Percentiles rank a stretch among this genome's conserved stretches.
Evolutionary conservation across 2,888 invertebrate genomes (phyloP).

Genomic region (Pterostichus niger): DNA sequence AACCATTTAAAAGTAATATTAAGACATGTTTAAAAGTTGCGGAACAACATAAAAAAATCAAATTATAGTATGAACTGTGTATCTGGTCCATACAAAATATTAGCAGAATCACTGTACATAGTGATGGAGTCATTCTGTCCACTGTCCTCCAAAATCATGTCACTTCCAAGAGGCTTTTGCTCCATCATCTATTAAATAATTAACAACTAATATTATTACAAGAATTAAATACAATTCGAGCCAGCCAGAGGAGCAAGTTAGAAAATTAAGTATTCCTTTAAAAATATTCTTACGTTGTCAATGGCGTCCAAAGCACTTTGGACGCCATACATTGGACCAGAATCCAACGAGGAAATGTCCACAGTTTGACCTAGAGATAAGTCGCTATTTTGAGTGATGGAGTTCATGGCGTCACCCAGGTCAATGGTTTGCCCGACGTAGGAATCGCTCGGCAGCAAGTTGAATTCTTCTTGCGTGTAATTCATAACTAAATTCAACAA

Average conservation of each 20-base stretch:
- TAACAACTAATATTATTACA: not conserved
- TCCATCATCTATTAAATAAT: conserved; percentile 39
- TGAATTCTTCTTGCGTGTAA: not conserved
- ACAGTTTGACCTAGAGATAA: not conserved
- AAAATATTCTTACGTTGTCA: conserved; percentile 22
- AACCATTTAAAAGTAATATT: too few species aligned
- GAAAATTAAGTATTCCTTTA: not conserved
- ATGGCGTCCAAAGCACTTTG: conserved; percentile 34
- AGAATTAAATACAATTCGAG: not conserved
- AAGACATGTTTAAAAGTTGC: too few species aligned
- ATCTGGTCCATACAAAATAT: conserved; percentile 57
- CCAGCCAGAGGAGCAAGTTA: not conserved
- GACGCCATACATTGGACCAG: conserved; percentile 17
- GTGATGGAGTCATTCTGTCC: conserved; percentile 39
- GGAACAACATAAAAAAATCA: not conserved
- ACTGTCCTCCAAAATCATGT: conserved; percentile 16
- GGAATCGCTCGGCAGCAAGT: not conserved
- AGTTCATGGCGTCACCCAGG: not conserved
- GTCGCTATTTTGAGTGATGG: not conserved
- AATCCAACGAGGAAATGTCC: too few species aligned
- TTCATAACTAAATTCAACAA: not conserved
- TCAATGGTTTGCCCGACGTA: conserved; percentile 41
- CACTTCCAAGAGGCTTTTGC: conserved; percentile 7
- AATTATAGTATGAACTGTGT: conserved; percentile 52
- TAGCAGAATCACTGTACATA: conserved; percentile 41